Evolutionary conservation across 2,113 vertebrate species (phyloP).

Genomic region (Burhinus bistriatus): DNA sequence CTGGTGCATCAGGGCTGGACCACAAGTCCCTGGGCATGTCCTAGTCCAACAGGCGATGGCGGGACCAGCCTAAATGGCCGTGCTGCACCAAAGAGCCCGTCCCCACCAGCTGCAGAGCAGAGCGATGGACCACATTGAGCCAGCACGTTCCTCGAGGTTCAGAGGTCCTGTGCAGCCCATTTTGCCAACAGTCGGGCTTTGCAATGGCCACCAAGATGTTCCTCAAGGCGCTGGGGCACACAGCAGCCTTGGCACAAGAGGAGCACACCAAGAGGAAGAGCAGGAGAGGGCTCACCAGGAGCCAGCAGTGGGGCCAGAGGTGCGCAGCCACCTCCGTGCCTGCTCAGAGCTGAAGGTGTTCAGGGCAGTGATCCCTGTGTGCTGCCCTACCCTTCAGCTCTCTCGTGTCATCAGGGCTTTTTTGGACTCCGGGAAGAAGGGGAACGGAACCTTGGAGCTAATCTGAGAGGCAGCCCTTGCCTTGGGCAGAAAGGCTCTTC

Average conservation of each 20-base stretch:
- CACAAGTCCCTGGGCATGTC: not conserved
- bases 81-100: too few species aligned
- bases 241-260: not conserved
- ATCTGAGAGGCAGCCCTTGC: not conserved
- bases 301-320: not conserved
- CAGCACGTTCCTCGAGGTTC: accelerated
- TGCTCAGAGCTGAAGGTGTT: not conserved
- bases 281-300: not conserved
- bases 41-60: too few species aligned
- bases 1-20: not conserved
- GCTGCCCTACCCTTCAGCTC: not conserved
- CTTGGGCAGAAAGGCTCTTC: not conserved
- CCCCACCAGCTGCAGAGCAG: not conserved
- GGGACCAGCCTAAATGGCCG: not conserved
- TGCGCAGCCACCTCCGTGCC: not conserved
- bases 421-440: not conserved
- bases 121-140: accelerated
- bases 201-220: not conserved
- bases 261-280: not conserved
- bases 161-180: not conserved
- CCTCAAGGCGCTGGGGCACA: accelerated
- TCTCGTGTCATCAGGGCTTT: not conserved
- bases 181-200: not conserved
- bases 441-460: not conserved
- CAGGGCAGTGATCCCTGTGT: accelerated